phyloP scores from a whole-genome alignment of 2,113 vertebrate genomes.

The Triplophysa tibetana region DNA sequence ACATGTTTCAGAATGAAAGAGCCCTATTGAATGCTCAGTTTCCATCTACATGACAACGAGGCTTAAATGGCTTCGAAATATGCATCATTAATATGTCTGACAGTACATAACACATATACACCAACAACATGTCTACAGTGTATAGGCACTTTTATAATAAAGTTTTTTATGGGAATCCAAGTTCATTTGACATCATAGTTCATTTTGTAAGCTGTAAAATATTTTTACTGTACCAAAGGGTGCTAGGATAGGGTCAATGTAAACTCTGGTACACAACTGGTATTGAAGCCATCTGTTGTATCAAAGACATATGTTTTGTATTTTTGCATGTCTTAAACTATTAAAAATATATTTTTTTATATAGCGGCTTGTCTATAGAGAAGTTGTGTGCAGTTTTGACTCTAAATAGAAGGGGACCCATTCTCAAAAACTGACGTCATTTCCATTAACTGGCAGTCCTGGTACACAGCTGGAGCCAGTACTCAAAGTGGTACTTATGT shows the following conservation, averaged over 20 bases:
- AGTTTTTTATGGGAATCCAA: neutral
- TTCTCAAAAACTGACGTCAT: too few species aligned
- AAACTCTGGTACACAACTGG: neutral
- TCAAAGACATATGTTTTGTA: neutral
- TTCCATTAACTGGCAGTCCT: too few species aligned
- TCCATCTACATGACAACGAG: conserved; percentile 26
- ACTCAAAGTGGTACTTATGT: too few species aligned
- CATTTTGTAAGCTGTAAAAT: neutral
- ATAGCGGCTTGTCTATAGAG: too few species aligned
- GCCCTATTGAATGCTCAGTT: conserved; percentile 24
- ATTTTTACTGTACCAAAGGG: neutral
- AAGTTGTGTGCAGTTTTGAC: too few species aligned
- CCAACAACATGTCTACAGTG: neutral
- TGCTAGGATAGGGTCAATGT: neutral
- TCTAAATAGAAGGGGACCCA: too few species aligned
- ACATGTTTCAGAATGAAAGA: conserved; percentile 37
- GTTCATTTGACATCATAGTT: too few species aligned
- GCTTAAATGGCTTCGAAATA: conserved; percentile 1
- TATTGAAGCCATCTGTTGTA: neutral
- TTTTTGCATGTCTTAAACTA: neutral
- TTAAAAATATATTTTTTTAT: too few species aligned
- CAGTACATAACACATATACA: neutral
- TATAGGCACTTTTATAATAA: neutral
- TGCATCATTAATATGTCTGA: neutral
- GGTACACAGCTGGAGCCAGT: too few species aligned